Percentiles rank a stretch among this genome's conserved stretches.
These are phyloP conservation scores for Amorpha juglandis DNA, from an alignment of 2,888 invertebrate species.

Conservation along the genomic window DNA sequence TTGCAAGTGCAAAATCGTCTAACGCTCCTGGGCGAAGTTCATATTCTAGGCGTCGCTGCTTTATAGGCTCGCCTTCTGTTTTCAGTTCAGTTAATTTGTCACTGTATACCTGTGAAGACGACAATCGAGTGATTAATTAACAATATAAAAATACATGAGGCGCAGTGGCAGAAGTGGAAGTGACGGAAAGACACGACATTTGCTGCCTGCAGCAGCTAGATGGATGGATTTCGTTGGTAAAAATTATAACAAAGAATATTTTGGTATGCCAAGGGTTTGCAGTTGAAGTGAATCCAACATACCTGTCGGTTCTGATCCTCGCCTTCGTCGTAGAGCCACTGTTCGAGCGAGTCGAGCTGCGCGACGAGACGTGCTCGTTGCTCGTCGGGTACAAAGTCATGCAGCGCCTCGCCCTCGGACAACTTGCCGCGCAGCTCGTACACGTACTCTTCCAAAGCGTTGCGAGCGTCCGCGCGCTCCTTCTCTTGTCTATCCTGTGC, in stretches of 20 bases:
- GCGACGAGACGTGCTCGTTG: constrained; percentile 86
- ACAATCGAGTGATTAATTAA: too few species aligned
- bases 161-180: too few species aligned
- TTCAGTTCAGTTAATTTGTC: constrained; percentile 86
- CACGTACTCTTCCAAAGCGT: constrained; percentile 98
- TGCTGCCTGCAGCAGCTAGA: neutral
- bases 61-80: constrained; percentile 95
- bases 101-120: constrained; percentile 79
- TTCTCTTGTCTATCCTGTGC: constrained; percentile 96
- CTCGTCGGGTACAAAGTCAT: constrained; percentile 89
- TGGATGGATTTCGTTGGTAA: too few species aligned
- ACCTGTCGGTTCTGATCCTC: constrained; percentile 92
- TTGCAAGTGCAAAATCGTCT: constrained; percentile 90
- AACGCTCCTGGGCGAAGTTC: constrained; percentile 91
- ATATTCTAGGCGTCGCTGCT: constrained; percentile 91
- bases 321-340: constrained; percentile 98
- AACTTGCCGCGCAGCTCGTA: constrained; percentile 97
- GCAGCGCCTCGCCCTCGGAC: constrained; percentile 89
- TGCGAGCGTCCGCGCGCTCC: constrained; percentile 97
- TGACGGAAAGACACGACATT: too few species aligned
- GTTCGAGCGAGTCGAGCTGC: constrained; percentile 93
- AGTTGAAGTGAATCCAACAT: neutral
- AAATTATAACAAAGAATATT: too few species aligned
- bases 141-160: too few species aligned
- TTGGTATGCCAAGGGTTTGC: neutral